Base-by-base conservation (phyloP, 2,888 invertebrate genomes). In the Andrena bucephala region DNA sequence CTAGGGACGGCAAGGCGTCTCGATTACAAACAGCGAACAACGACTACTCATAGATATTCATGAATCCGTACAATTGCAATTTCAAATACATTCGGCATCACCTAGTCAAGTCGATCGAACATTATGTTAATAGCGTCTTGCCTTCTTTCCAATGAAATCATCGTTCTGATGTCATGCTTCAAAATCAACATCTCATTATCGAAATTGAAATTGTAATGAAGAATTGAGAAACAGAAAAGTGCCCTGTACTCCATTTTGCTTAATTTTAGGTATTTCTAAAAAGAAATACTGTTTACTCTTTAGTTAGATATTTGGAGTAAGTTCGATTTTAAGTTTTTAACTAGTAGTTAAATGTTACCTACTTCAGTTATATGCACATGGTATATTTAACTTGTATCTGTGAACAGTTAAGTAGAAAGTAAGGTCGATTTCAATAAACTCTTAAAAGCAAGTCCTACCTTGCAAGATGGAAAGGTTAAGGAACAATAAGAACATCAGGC, bases 1-100 rank as follows among this genome's bases (percentile, higher is more conserved):
- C 68, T 57, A 24, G 50, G 36, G 62, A 29, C 68, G 31, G 24
- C 42, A 16, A 42, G 8, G 24, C 33, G 57, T 69, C 59, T 31
- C 31, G 59, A 52, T 79, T 77, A 29, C 77, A 52, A 31, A 16
- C 16, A 36, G 31, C 31, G 62, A 54, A 27, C 29, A 78, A 16
- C n/a, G 33, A 24, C 16, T 7, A 27, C 59, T 70, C 70, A 10
- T 59, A 70, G 59, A 42, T 78, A 70, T 60, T 70, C 78, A 16
- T 33, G 79, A 60, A 69, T 59, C 69, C 33, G 16, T 59, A 65
- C 33, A 77, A 72, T 77, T 33, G 77, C 13, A 52, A 66, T 65
- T 57, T 42, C 4, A 48, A 65, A 77, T 65, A 48, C 48, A 1
- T 6, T 31, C 52, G 16, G 42, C 67, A n/a, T 60, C 77, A 7